phyloP scores from a whole-genome alignment of 2,888 invertebrate genomes.

The Brachypalpus laphriformis region DNA sequence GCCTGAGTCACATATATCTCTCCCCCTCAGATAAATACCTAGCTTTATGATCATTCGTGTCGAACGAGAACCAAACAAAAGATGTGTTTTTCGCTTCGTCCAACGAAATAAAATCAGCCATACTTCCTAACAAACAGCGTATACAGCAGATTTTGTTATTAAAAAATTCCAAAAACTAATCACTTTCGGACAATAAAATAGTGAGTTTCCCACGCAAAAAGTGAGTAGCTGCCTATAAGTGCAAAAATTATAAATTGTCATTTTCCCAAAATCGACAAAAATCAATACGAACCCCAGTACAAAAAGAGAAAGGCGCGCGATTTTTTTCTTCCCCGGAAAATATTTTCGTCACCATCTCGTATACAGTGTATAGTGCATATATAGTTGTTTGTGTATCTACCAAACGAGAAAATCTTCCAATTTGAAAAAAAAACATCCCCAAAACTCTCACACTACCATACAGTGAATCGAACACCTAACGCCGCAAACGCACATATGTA shows the following conservation, averaged over 20 bases:
- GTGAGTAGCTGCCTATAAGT: not conserved
- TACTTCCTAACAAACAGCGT: conserved; percentile 9
- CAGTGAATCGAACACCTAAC: conserved; percentile 47
- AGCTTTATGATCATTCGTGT: conserved; percentile 55
- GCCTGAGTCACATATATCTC: conserved; percentile 9
- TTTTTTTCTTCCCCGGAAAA: conserved; percentile 59
- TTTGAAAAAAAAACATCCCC: conserved; percentile 61
- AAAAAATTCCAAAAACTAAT: conserved; percentile 19
- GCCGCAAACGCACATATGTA: conserved; percentile 62
- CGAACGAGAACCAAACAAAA: conserved; percentile 39
- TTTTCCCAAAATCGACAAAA: conserved; percentile 50
- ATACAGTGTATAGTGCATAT: conserved; percentile 24
- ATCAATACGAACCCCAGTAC: conserved; percentile 44
- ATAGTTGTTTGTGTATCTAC: conserved; percentile 52
- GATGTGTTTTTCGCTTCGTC: conserved; percentile 40
- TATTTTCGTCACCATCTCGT: conserved; percentile 33
- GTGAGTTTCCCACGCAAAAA: not conserved
- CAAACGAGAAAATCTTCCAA: conserved; percentile 61
- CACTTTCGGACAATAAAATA: not conserved
- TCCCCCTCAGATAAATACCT: conserved; percentile 49
- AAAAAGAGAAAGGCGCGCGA: conserved; percentile 71
- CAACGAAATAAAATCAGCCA: conserved; percentile 42
- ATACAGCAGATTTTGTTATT: not conserved
- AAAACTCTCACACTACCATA: conserved; percentile 60
- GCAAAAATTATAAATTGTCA: conserved; percentile 37